These are phyloP conservation scores for Philopedon plagiatum DNA, from an alignment of 2,888 invertebrate species.

Conservation along the genomic window DNA sequence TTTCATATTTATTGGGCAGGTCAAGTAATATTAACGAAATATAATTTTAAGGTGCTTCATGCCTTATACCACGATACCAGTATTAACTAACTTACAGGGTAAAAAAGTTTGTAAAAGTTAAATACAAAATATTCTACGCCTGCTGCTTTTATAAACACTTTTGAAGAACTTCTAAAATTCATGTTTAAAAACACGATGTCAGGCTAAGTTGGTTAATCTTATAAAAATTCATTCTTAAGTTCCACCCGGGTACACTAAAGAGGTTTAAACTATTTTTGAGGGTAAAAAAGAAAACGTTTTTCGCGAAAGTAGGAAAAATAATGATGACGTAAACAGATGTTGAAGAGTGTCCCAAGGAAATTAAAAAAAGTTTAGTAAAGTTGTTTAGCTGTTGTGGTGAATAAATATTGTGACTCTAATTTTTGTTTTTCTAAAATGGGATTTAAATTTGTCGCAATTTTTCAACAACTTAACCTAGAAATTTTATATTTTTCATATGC, in stretches of 20 bases:
- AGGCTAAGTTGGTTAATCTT: conserved; percentile 3
- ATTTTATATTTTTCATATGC: no score
- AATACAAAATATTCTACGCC: neutral
- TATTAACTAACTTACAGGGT: neutral
- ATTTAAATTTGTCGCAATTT: no score
- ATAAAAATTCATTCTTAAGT: conserved; percentile 16
- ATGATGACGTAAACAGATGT: conserved; percentile 2
- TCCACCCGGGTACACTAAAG: conserved; percentile 2
- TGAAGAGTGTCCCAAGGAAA: neutral
- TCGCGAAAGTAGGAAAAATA: neutral
- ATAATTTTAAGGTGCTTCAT: no score
- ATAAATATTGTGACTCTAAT: neutral
- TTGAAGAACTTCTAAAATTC: neutral
- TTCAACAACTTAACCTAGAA: no score
- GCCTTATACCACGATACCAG: neutral
- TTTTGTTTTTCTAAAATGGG: neutral
- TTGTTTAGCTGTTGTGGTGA: neutral
- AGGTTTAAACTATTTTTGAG: conserved; percentile 5
- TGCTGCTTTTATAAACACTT: neutral
- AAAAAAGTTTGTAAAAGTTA: neutral
- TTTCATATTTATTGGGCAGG: no score
- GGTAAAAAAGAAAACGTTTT: conserved; percentile 5
- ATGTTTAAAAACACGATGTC: neutral
- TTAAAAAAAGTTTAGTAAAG: conserved; percentile 2
- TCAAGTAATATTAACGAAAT: no score